phyloP scores from a whole-genome alignment of 2,797 vertebrate genomes.

The Platalea minor region DNA sequence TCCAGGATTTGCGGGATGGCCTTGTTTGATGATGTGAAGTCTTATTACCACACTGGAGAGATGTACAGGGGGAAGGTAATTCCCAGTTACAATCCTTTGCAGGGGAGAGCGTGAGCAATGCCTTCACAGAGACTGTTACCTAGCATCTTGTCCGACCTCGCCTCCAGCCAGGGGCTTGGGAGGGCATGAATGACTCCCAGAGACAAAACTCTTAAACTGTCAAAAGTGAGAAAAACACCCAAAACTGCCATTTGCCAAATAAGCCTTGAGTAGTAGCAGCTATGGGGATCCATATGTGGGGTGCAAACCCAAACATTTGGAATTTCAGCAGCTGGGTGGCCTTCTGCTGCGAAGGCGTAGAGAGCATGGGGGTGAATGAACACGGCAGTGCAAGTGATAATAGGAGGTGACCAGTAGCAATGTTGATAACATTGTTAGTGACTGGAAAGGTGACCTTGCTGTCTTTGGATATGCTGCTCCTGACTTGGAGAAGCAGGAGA shows the following conservation, averaged over 20 bases:
- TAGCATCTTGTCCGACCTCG: background rate
- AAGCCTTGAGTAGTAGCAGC: background rate
- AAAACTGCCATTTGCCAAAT: background rate
- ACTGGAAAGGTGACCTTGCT: background rate
- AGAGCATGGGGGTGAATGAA: background rate
- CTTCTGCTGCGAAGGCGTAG: background rate
- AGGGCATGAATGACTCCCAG: background rate
- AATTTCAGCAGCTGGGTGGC: background rate
- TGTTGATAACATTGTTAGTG: background rate
- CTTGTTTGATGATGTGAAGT: constrained; percentile 35
- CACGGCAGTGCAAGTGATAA: background rate
- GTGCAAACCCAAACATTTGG: background rate
- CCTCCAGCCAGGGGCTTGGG: background rate
- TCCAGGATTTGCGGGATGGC: constrained; percentile 6
- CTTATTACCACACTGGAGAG: constrained; percentile 50
- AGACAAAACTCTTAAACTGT: background rate
- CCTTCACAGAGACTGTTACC: background rate
- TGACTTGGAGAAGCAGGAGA: background rate
- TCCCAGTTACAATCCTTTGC: background rate
- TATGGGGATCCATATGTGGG: background rate
- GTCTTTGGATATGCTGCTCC: background rate
- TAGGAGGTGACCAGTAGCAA: background rate
- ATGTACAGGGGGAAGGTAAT: constrained; percentile 61
- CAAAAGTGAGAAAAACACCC: background rate
- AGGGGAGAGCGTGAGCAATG: rapidly evolving